Evolutionary conservation across 2,888 invertebrate species (phyloP), one percentile per base, ranked within the genome.

Genomic region (Proisotoma minuta): DNA sequence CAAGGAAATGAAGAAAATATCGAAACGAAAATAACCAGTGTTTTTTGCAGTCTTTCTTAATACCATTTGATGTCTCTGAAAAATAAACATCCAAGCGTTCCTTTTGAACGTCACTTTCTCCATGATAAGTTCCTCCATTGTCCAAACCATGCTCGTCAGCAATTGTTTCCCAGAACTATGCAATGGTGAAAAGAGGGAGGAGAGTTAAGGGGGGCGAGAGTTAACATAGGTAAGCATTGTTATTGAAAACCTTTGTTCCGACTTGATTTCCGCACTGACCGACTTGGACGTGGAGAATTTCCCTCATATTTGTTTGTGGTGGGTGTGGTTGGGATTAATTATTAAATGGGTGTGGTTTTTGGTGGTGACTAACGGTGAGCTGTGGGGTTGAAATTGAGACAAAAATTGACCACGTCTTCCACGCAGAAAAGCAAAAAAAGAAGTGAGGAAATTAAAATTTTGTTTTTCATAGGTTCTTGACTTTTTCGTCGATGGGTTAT

Each of bases 41-140:
- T 8, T 10, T 20, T 50, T 50, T 3, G 2, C 2, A 56, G 29
- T 24, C 57, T 63, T 63, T 34, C 34, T 8, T 34, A 10, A 34
- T 34, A 34, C 34, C 34, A 71, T 82, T 80, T 39, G 82, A 80
- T 0, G 87, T 88, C 76, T 88, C 87, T 75, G 84, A 88, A 79
- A 87, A 89, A 78, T 90, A 90, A 3, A 89, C 89, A 72, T 86
- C 85, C 74, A 90, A 85, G 58, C 90, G 82, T 76, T 89, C 88
- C 68, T 83, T 77, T 76, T 90, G 90, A 66, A 87, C 78, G 62
- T 85, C 84, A 63, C 84, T 86, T 75, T 87, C 86, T 0, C 89
- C 89, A 28, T 80, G 80, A 77, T 87, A 89, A 49, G 81, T 77
- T 4, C 88, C 88, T 27, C 82, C 83, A 4, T 85, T 84, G 75